These are phyloP conservation scores for Scomber scombrus DNA, from an alignment of 2,113 vertebrate species.

Conservation along the genomic window DNA sequence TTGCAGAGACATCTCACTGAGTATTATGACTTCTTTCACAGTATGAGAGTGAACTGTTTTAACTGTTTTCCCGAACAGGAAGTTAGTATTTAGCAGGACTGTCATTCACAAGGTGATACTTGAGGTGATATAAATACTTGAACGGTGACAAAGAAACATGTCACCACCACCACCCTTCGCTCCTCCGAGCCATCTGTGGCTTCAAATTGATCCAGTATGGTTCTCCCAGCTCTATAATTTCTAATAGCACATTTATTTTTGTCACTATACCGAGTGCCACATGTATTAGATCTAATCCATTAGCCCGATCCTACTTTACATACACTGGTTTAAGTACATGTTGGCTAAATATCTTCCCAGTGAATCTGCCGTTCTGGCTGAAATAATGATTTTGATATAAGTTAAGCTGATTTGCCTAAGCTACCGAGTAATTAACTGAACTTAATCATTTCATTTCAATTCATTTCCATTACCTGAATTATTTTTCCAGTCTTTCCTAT, in stretches of 20 bases:
- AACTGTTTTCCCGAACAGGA: slow-evolving; percentile 43
- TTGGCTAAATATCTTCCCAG: slow-evolving; percentile 72
- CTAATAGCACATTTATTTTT: slow-evolving; percentile 68
- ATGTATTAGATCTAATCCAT: slow-evolving; percentile 65
- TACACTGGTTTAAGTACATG: slow-evolving; percentile 69
- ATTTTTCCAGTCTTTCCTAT: slow-evolving; percentile 61
- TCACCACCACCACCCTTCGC: slow-evolving; percentile 12
- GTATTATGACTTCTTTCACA: slow-evolving; percentile 65
- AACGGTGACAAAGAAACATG: slow-evolving; percentile 42
- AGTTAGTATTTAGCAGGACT: slow-evolving; percentile 46
- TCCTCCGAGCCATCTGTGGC: slow-evolving; percentile 53
- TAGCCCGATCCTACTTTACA: slow-evolving; percentile 63
- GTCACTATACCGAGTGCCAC: slow-evolving; percentile 44
- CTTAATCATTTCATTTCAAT: slow-evolving; percentile 84
- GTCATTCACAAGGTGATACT: slow-evolving; percentile 30
- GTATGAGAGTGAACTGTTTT: slow-evolving; percentile 14
- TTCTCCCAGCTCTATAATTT: slow-evolving; percentile 41
- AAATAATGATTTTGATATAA: slow-evolving; percentile 78
- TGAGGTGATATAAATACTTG: slow-evolving; percentile 28
- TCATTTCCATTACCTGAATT: slow-evolving; percentile 80
- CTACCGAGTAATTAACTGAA: slow-evolving; percentile 81
- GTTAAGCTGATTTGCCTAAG: slow-evolving; percentile 82
- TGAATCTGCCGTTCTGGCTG: slow-evolving; percentile 68
- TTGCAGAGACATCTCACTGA: slow-evolving; percentile 38
- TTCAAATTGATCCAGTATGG: slow-evolving; percentile 42